A percentile compares a stretch with the other conserved stretches of the same genome.
These are phyloP conservation scores for Vultur gryphus DNA, from an alignment of 2,797 vertebrate species.

Conservation along the genomic window DNA sequence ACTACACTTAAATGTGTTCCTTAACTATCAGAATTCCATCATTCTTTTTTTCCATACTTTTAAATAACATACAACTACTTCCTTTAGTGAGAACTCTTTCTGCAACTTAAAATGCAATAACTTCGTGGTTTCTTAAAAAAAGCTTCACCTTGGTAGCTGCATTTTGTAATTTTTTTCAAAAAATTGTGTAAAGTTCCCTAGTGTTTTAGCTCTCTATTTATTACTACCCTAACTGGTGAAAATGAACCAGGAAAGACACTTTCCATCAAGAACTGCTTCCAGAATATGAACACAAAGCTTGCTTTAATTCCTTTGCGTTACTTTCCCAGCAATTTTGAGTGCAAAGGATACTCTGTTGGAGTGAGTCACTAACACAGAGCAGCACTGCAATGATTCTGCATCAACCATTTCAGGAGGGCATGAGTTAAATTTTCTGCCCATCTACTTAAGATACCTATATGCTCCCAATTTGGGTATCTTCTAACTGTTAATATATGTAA, in stretches of 20 bases:
- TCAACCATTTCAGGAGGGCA: background rate
- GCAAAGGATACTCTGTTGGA: background rate
- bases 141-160: background rate
- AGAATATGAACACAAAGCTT: background rate
- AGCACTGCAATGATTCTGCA: background rate
- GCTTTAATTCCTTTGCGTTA: background rate
- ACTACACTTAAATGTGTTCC: background rate
- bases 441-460: background rate
- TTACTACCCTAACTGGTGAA: background rate
- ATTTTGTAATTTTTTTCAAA: background rate
- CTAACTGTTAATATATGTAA: background rate
- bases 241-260: background rate
- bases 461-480: background rate
- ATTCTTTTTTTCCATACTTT: background rate
- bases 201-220: background rate
- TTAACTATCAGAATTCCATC: background rate
- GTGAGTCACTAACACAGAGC: background rate
- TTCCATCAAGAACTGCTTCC: background rate
- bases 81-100: background rate
- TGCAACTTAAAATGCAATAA: background rate
- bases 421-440: background rate
- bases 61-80: background rate
- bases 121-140: background rate
- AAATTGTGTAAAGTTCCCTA: background rate
- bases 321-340: background rate